A percentile compares a stretch with the other conserved stretches of the same genome.
Evolutionary conservation across 2,113 vertebrate species (phyloP).

Genomic region (Pseudonaja textilis): DNA sequence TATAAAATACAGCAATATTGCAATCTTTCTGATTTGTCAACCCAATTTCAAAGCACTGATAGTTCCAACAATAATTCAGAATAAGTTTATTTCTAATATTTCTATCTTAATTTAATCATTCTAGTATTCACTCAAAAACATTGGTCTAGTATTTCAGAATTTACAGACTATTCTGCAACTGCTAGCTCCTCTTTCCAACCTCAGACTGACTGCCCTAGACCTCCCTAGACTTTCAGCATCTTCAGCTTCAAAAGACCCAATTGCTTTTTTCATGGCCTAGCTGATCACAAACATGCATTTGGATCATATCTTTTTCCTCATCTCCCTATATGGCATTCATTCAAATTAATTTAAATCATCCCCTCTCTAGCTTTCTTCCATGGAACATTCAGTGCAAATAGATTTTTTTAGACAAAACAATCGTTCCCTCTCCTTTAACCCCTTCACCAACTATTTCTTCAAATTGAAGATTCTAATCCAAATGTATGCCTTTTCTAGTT

Average conservation of each 20-base stretch:
- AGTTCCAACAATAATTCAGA: not conserved
- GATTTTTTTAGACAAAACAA: not conserved
- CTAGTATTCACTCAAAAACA: not conserved
- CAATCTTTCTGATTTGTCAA: not conserved
- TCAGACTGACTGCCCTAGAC: slow-evolving; percentile 1
- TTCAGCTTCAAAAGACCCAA: not conserved
- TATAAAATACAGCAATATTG: not conserved
- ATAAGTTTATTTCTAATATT: not conserved
- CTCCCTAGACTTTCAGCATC: not conserved
- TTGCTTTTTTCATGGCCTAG: not conserved
- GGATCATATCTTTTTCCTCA: not conserved
- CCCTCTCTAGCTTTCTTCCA: not conserved
- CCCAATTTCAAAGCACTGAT: not conserved
- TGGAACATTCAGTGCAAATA: not conserved
- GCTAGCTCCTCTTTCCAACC: not conserved
- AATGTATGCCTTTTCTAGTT: not conserved
- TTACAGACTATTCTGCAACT: not conserved
- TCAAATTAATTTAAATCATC: not conserved
- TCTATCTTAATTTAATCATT: slow-evolving; percentile 1
- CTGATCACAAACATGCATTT: not conserved
- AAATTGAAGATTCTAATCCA: not conserved
- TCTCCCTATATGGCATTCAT: not conserved
- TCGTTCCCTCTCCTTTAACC: not conserved
- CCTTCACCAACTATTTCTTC: not conserved
- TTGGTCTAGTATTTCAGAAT: not conserved